Conservation (phyloP, 2,888 invertebrate species). For the Diaphora mendica region DNA sequence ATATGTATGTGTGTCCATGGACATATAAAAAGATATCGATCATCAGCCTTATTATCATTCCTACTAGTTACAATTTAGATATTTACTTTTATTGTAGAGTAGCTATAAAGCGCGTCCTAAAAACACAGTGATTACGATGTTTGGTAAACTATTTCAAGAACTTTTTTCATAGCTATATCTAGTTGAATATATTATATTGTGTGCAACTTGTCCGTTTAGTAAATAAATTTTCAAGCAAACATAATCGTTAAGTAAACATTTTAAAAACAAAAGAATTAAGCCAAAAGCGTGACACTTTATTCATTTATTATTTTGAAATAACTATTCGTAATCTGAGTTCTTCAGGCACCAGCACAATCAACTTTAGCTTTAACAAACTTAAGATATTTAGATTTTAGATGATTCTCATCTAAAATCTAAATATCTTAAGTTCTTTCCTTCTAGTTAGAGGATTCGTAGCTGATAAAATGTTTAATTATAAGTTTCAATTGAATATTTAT, state of each 20-base stretch:
- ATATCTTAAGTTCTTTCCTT: no score
- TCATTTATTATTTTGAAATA: no score
- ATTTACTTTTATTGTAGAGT: neutral
- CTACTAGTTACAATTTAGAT: neutral
- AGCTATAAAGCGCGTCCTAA: neutral
- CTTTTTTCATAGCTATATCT: neutral
- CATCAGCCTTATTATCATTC: neutral
- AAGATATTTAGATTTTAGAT: no score
- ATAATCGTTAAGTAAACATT: no score
- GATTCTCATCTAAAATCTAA: no score
- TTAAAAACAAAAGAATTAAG: neutral
- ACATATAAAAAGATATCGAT: neutral
- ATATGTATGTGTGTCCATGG: neutral
- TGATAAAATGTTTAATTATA: neutral
- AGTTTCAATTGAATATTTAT: neutral
- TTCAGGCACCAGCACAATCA: no score
- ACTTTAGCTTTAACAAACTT: no score
- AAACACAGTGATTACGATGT: neutral
- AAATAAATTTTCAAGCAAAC: no score
- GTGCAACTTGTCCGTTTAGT: no score
- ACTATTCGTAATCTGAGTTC: no score
- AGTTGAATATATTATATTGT: no score
- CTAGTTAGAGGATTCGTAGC: neutral
- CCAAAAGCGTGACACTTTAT: neutral
- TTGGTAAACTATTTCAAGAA: neutral